A percentile compares a stretch with the other conserved stretches of the same genome.
Conservation (phyloP, 2,113 vertebrate species). For the Notarius quadriscutis region DNA sequence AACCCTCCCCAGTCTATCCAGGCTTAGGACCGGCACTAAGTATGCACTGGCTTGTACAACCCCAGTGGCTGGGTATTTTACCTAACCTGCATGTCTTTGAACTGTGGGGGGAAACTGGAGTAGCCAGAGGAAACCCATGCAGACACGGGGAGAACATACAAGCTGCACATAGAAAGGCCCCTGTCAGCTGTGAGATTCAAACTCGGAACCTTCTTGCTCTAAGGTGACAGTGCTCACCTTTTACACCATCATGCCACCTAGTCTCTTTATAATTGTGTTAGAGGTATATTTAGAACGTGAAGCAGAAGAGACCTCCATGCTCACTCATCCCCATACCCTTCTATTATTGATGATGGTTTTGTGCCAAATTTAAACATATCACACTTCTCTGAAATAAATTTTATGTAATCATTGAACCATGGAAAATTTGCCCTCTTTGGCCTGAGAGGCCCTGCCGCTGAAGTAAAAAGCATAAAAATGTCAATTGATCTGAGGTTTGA, state of each 20-base stretch:
- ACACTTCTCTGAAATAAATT: constrained; percentile 64
- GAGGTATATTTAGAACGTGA: constrained; percentile 66
- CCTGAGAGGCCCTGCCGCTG: constrained; percentile 53
- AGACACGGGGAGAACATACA: too few species aligned
- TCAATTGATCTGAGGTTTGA: neutral
- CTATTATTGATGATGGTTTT: constrained; percentile 65
- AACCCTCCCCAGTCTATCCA: too few species aligned
- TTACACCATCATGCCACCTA: neutral
- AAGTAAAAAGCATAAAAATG: constrained; percentile 21
- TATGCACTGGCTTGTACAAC: too few species aligned
- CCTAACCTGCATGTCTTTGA: too few species aligned
- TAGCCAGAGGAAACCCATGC: too few species aligned
- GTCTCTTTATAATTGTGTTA: constrained; percentile 56
- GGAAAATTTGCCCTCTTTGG: constrained; percentile 63
- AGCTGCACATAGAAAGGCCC: too few species aligned
- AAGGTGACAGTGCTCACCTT: too few species aligned
- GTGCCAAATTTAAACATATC: constrained; percentile 70
- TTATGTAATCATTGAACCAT: constrained; percentile 67
- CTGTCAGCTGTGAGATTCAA: too few species aligned
- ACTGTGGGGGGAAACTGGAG: too few species aligned
- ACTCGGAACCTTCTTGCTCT: too few species aligned
- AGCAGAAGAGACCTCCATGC: constrained; percentile 64
- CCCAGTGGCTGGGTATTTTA: too few species aligned
- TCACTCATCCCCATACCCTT: constrained; percentile 64
- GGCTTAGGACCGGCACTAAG: too few species aligned